Evolutionary conservation across 1,140 invertebrate genomes (phyloP), one percentile per base, ranked within the genome.

Genomic region (Penaeus indicus): DNA sequence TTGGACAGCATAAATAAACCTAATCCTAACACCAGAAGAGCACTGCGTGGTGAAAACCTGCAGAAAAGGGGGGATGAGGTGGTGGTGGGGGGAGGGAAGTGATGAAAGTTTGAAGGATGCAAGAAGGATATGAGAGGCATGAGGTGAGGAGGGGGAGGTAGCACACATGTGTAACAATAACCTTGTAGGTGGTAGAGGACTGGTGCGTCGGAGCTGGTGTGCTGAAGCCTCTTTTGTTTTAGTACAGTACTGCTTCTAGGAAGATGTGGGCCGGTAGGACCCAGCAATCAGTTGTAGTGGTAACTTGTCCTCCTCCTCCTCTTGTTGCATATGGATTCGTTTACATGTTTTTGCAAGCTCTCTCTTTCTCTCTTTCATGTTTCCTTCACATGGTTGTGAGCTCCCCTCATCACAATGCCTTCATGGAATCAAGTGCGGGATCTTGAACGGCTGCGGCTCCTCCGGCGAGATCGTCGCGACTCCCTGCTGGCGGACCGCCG

Each of bases 371-470:
- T 83, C 32, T 60, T 62, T n/a, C 54, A 25, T 88, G 47, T 27
- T 60, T 61, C n/a, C 63, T 67, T 63, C n/a, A 13, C 77, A 62
- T 61, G 47, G 64, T 27, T 54, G 64, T 25, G 32, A 61, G 54
- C 80, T 75, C 67, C 80, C 64, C 69, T 88, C 64, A 62, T 72
- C 75, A 38, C 61, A 54, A 22, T 47, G 67, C 60, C 38, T 19
- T n/a, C 38, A 47, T 78, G 75, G 81, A 77, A 75, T 88, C 87
- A 88, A 80, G 79, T 88, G 69, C 87, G 87, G 5, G 87, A 88
- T 63, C 87, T 63, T 27, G 87, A 87, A 60, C 85, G 85, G 38
- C 61, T 84, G 16, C 87, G 62, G 47, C 80, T 88, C 42, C 87
- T 83, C 16, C 87, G 61, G 18, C 87, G 54, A n/a, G 81, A 78